Evolutionary conservation across 2,113 vertebrate genomes (phyloP), one percentile per base, ranked within the genome.

Genomic region (Malurus melanocephalus): DNA sequence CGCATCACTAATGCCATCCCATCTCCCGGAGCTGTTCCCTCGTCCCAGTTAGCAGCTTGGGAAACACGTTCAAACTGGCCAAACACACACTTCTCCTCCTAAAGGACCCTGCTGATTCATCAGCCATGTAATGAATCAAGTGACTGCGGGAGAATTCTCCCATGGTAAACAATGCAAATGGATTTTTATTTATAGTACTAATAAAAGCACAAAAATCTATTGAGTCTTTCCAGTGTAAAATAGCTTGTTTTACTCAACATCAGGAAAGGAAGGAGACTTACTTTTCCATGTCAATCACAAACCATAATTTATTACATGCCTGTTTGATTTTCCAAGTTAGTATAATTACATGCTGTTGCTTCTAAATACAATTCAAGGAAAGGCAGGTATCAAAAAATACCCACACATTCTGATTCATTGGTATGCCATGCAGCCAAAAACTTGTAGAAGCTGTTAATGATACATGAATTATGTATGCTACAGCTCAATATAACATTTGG

Each of bases 381-480:
- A 96, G 79, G 77, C 78, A 94, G 81, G 69, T 79, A 91, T 86
- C 68, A 74, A 65, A 90, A 93, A 95, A 80, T 78, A 61, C 55
- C 55, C 59, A 42, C 77, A 79, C 59, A 20, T 45, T 79, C 61
- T 85, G 92, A 92, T 94, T 96, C 96, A 97, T 97, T 96, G 94
- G 92, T 94, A 97, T 97, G 96, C 96, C 62, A 55, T 56, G 88
- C 89, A 81, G 91, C 88, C 84, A 35, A 64, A 73, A 85, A 91
- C 86, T 92, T 76, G 94, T 92, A 96, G 95, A 85, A 87, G 92
- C 93, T 90, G 75, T 95, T 96, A 97, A 96, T 96, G 96, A 97
- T 93, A 96, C 92, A 95, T 97, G 96, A 98, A 97, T 98, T 97
- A 98, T 98, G 96, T 82, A 98, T 97, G 90, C 88, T 69, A 75